phyloP scores from a whole-genome alignment of 2,113 vertebrate species.

The Melanostigma gelatinosum region DNA sequence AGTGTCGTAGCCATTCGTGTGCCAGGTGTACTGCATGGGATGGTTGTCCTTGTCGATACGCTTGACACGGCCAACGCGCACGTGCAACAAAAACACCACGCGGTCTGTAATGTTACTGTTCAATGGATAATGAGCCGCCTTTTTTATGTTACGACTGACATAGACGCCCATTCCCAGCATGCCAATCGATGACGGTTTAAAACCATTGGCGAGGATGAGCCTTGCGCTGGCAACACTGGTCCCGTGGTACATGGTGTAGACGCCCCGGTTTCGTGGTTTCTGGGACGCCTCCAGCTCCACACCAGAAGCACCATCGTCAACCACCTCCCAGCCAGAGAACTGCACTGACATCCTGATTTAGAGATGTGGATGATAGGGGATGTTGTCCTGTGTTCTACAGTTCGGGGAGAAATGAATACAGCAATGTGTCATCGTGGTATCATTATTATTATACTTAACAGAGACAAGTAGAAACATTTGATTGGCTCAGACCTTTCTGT shows the following conservation, averaged over 20 bases:
- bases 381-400: background rate
- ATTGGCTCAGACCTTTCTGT: background rate
- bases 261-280: conserved; percentile 40
- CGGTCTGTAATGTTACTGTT: background rate
- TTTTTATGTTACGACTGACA: conserved; percentile 75
- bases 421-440: background rate
- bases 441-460: background rate
- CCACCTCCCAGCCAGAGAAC: conserved; percentile 65
- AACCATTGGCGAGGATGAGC: conserved; percentile 73
- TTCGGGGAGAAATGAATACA: background rate
- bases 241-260: conserved; percentile 68
- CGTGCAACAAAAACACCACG: conserved; percentile 68
- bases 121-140: conserved; percentile 73
- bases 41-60: conserved; percentile 70
- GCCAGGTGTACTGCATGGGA: conserved; percentile 68
- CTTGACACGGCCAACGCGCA: conserved; percentile 74
- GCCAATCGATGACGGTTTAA: conserved; percentile 70
- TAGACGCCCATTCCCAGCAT: conserved; percentile 82
- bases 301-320: conserved; percentile 48
- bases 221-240: conserved; percentile 45
- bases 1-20: conserved; percentile 66
- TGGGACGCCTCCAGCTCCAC: conserved; percentile 21
- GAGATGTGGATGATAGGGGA: background rate
- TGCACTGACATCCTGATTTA: conserved; percentile 45
- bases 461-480: background rate